These are phyloP conservation scores for Trachurus trachurus DNA, from an alignment of 2,797 vertebrate genomes.

Conservation along the genomic window DNA sequence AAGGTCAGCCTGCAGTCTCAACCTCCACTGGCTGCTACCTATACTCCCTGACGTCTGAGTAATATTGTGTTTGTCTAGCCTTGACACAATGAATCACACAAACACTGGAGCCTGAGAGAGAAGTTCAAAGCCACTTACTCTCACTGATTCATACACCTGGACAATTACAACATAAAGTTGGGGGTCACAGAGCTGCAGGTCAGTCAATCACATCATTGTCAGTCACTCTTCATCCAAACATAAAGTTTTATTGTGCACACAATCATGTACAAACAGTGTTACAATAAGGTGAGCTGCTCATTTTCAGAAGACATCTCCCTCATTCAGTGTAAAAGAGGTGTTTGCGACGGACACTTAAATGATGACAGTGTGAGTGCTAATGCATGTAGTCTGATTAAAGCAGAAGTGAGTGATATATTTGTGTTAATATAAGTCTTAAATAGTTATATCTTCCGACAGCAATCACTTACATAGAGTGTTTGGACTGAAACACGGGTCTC, in stretches of 20 bases:
- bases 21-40: background rate
- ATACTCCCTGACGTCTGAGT: background rate
- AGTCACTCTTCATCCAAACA: background rate
- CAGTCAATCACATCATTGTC: background rate
- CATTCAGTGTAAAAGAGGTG: constrained; percentile 2
- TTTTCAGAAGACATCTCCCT: background rate
- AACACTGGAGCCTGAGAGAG: too few relatives aligned
- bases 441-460: too few relatives aligned
- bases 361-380: constrained; percentile 33
- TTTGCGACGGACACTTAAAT: constrained; percentile 25
- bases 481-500: too few relatives aligned
- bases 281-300: background rate
- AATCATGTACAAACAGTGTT: background rate
- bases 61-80: too few relatives aligned
- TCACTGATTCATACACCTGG: background rate
- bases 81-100: too few relatives aligned
- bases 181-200: background rate
- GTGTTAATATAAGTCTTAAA: too few relatives aligned
- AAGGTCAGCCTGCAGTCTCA: too few relatives aligned
- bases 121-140: too few relatives aligned
- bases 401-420: too few relatives aligned
- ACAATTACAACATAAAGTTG: background rate
- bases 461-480: too few relatives aligned
- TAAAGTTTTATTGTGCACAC: background rate
- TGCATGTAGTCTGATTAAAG: constrained; percentile 30